Conservation (phyloP, 2,797 vertebrate species). For the Vireo griseus region DNA sequence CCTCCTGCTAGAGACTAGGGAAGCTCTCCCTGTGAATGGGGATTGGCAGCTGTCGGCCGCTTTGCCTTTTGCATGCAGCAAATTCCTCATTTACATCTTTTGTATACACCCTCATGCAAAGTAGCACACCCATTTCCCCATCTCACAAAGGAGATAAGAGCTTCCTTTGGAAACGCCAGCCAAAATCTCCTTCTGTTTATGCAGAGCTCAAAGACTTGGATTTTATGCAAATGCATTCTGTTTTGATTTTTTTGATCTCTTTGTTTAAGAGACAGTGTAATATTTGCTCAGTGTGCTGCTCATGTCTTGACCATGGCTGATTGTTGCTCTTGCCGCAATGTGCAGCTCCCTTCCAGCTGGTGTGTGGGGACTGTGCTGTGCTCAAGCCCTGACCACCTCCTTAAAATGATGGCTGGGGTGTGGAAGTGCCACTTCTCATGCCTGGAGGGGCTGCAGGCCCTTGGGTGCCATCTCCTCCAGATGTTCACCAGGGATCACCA, state of each 20-base stretch:
- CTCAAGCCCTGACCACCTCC: background rate
- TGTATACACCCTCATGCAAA: slow-evolving; percentile 87
- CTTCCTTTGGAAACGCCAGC: slow-evolving; percentile 71
- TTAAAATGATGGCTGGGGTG: background rate
- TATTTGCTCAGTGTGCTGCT: slow-evolving; percentile 41
- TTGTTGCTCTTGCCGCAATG: background rate
- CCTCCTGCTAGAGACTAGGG: slow-evolving; percentile 42
- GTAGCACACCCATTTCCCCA: slow-evolving; percentile 78
- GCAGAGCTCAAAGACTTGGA: slow-evolving; percentile 68
- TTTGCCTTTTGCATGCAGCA: slow-evolving; percentile 82
- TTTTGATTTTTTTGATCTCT: slow-evolving; percentile 62
- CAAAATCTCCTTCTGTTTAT: slow-evolving; percentile 72
- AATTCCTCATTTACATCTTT: slow-evolving; percentile 89
- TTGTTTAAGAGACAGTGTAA: slow-evolving; percentile 38
- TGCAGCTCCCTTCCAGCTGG: background rate
- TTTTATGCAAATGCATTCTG: slow-evolving; percentile 73
- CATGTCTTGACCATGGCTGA: background rate
- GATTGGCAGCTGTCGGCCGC: slow-evolving; percentile 77
- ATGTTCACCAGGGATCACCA: background rate
- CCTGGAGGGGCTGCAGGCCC: background rate
- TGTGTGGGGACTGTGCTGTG: background rate
- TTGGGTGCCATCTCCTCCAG: background rate
- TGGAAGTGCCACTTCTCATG: background rate
- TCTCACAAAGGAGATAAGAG: slow-evolving; percentile 73
- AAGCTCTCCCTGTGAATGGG: slow-evolving; percentile 67